Evolutionary conservation across 2,113 vertebrate genomes (phyloP), one percentile per base, ranked within the genome.

Genomic region (Pimephales promelas): DNA sequence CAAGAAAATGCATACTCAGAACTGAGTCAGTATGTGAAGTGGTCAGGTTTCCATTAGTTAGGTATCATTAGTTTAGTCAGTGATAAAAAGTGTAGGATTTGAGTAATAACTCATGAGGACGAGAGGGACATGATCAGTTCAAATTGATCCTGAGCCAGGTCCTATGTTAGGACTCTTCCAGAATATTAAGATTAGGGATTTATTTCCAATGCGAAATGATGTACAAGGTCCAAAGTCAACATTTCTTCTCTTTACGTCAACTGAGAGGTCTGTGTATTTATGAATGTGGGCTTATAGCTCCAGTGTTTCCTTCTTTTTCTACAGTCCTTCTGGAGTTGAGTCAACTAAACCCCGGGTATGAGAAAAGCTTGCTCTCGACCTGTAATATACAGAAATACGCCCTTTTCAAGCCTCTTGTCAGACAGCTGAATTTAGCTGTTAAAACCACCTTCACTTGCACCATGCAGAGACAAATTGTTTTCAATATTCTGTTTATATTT

Each of bases 1-100:
- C 84, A 54, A 76, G 68, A 85, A 87, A 64, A 68, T 79, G 81
- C 81, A 75, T 56, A 81, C 52, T 87, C 83, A 85, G n/a, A 81
- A 74, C 36, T 87, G 84, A 81, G 75, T 83, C 83, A 75, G 31
- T 45, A 36, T 72, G 57, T 36, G 34, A 54, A 66, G 47, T 64
- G 52, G 28, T 52, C 9, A 10, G 45, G 77, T 34, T 76, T 75
- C 84, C 68, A 81, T 71, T 47, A 54, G 26, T 52, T 68, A 72
- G 28, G 31, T 56, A 84, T 72, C 73, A 66, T 54, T 87, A 64
- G 72, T 78, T 72, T 82, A 83, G 83, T 73, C 2, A 2, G 31
- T 49, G 6, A 18, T 43, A 56, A 59, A 36, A 47, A n/a, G 54
- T 61, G 13, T 71, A 57, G 70, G 75, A 76, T 83, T 7, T 82